These are phyloP conservation scores for Rhagologus leucostigma DNA, from an alignment of 2,113 vertebrate genomes.

Conservation along the genomic window DNA sequence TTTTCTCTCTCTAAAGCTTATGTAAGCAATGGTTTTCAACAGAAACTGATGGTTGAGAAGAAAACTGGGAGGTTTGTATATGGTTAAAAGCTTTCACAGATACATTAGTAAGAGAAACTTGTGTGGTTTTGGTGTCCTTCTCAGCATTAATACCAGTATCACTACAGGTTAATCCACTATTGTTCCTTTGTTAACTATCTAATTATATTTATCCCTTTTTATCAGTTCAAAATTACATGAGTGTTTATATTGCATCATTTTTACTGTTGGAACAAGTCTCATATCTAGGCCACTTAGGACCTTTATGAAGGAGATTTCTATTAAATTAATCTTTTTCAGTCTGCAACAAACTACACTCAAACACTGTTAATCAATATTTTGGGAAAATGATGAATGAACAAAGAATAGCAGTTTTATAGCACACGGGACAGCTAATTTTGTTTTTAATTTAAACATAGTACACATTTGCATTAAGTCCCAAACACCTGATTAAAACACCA, in stretches of 20 bases:
- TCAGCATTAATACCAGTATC: neutral
- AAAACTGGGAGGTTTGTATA: neutral
- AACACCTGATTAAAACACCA: neutral
- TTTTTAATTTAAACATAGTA: neutral
- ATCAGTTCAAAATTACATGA: neutral
- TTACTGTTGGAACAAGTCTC: neutral
- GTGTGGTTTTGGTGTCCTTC: neutral
- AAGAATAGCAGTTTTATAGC: neutral
- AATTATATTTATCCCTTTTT: neutral
- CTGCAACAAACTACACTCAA: neutral
- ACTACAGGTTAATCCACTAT: neutral
- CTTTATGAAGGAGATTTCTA: neutral
- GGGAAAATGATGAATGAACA: neutral
- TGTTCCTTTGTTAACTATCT: neutral
- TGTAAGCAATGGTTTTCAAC: neutral
- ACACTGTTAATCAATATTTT: neutral
- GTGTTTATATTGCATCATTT: neutral
- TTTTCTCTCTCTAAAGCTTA: neutral
- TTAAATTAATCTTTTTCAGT: neutral
- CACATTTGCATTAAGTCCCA: neutral
- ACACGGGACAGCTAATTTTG: neutral
- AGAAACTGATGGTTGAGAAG: neutral
- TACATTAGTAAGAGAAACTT: neutral
- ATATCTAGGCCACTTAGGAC: neutral
- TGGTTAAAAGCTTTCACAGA: neutral